Conservation (phyloP, 2,888 invertebrate genomes). For the Tenthredo scrophulariae region DNA sequence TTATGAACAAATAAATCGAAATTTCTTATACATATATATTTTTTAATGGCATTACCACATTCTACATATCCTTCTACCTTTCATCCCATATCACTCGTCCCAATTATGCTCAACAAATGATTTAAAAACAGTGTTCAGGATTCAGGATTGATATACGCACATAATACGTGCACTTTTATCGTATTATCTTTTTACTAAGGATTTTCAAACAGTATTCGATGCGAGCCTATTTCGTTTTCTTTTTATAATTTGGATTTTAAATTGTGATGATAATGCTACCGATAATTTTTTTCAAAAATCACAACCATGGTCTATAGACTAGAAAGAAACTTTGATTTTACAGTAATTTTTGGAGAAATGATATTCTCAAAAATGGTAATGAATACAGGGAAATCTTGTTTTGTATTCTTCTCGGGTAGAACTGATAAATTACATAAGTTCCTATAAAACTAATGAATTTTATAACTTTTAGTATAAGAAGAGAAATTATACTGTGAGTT, state of each 20-base stretch:
- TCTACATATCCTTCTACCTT: not conserved
- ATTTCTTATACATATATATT: not conserved
- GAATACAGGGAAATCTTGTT: not conserved
- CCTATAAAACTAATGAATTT: not conserved
- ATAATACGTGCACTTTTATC: not conserved
- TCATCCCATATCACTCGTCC: not conserved
- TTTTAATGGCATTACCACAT: not conserved
- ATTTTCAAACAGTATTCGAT: not conserved
- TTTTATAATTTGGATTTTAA: not conserved
- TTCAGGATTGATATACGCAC: not conserved
- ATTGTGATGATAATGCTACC: not conserved
- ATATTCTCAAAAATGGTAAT: not conserved
- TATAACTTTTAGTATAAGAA: not conserved
- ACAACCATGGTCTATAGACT: not conserved
- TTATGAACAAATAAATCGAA: conserved; percentile 5
- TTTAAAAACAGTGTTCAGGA: not conserved
- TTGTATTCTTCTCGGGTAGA: not conserved
- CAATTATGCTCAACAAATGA: not conserved
- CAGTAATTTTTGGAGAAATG: not conserved
- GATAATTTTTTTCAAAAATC: not conserved
- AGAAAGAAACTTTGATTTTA: not conserved
- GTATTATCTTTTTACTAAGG: not conserved
- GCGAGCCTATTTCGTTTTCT: not conserved
- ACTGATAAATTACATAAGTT: not conserved
- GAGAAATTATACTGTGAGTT: not conserved